Percentiles rank a stretch among this genome's conserved stretches.
These are phyloP conservation scores for Sialis lutaria DNA, from an alignment of 2,888 invertebrate genomes.

Conservation along the genomic window DNA sequence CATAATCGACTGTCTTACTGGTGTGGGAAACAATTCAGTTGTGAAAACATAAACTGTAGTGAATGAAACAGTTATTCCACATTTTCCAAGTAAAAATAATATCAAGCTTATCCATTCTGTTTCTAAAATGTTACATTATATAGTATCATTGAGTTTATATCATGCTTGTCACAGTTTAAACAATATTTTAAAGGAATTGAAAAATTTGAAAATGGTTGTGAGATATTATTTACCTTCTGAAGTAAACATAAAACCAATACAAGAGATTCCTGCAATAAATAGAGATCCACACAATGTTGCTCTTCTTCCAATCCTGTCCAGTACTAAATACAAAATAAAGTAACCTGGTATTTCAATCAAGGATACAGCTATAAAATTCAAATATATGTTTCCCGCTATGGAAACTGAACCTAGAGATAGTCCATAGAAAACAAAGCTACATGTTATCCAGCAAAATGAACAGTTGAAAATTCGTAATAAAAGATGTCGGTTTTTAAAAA, in stretches of 20 bases:
- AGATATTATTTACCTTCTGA: neutral
- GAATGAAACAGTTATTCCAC: conserved; percentile 45
- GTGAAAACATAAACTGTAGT: conserved; percentile 47
- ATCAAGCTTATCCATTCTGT: conserved; percentile 20
- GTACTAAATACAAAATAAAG: conserved; percentile 38
- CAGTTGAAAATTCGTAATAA: conserved; percentile 40
- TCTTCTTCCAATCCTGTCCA: conserved; percentile 46
- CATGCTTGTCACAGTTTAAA: too few species aligned
- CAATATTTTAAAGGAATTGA: too few species aligned
- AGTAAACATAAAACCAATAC: conserved; percentile 14
- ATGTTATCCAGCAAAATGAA: conserved; percentile 66
- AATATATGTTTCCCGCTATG: conserved; percentile 54
- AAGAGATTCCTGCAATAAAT: conserved; percentile 40
- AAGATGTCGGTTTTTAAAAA: neutral
- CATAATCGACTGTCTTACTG: conserved; percentile 39
- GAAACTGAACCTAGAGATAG: conserved; percentile 61
- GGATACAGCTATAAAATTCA: conserved; percentile 56
- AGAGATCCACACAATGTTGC: conserved; percentile 42
- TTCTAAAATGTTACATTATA: neutral
- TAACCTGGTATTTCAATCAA: conserved; percentile 60
- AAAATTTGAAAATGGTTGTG: too few species aligned
- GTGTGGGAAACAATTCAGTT: conserved; percentile 50
- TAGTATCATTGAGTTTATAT: too few species aligned
- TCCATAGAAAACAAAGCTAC: conserved; percentile 65
- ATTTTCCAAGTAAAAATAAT: conserved; percentile 43